These are phyloP conservation scores for Lymantria dispar DNA, from an alignment of 2,888 invertebrate genomes.

Conservation along the genomic window DNA sequence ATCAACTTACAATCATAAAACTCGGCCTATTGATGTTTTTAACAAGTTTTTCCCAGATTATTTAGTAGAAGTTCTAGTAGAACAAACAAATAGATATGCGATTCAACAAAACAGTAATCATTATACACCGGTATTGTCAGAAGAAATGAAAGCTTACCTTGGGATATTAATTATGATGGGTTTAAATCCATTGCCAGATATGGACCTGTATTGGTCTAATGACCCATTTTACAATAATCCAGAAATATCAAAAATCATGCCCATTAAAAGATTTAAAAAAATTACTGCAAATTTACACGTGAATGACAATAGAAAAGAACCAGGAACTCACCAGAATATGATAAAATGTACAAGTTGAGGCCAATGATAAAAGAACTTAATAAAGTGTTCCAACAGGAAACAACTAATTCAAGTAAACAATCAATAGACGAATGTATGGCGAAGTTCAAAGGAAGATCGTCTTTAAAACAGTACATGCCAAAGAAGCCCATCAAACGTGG, in stretches of 20 bases:
- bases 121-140: constrained; percentile 8
- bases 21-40: constrained; percentile 16
- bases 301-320: constrained; percentile 24
- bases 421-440: constrained; percentile 17
- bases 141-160: constrained; percentile 21
- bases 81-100: constrained; percentile 29
- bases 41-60: constrained; percentile 22
- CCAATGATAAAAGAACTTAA: constrained; percentile 23
- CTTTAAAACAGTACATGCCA: constrained; percentile 13
- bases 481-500: constrained; percentile 13
- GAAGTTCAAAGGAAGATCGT: constrained; percentile 9
- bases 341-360: constrained; percentile 29
- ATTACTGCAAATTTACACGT: constrained; percentile 30
- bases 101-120: constrained; percentile 14
- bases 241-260: constrained; percentile 22
- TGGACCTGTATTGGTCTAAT: constrained; percentile 28
- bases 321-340: constrained; percentile 17
- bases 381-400: constrained; percentile 17
- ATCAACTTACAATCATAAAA: constrained; percentile 22
- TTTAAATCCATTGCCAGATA: constrained; percentile 25
- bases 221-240: constrained; percentile 30
- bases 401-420: constrained; percentile 16
- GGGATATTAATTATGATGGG: constrained; percentile 31
- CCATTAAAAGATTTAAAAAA: constrained; percentile 27
- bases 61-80: constrained; percentile 17